Base-by-base conservation (phyloP, 2,113 vertebrate species). In the Anguilla rostrata region DNA sequence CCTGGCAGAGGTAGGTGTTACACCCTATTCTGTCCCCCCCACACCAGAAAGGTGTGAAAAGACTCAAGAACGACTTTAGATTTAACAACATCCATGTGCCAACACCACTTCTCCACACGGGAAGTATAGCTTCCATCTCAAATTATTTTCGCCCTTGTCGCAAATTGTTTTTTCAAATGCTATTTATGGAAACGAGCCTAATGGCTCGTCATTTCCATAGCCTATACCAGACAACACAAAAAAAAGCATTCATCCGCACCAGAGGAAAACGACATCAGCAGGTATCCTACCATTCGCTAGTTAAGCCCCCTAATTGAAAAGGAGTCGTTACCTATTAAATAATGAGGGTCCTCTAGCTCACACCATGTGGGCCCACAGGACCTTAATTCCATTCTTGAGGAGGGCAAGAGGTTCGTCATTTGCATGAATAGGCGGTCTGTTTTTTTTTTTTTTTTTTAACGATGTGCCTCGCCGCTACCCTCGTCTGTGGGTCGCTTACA, bases 71-170 rank as follows among this genome's bases (percentile, higher is more conserved):
- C 66, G 40, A n/a, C 79, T 40, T 46, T 71, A 63, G n/a, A 60
- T 81, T 81, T 82, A 82, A 86, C 71, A 75, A 56, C 40, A 78
- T 75, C 63, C 39, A 56, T 39, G 86, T n/a, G 49, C 2, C 39
- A 41, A 57, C 16, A 63, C 18, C 22, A 22, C 39, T 34, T 39
- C 18, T 84, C 39, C 57, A 46, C 20, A 8, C 11, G 22, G 40
- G 79, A 81, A 41, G 41, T 22, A 6, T 43, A 20, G 41, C 39
- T 83, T 39, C 2, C 82, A 53, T 43, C 16, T 15, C 11, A 46
- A 53, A 49, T 53, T 81, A 39, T 22, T 81, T 81, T 34, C 34
- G 39, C 79, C 39, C 26, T 82, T 53, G 49, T 53, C 49, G 49
- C 49, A 53, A 12, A 53, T 9, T 11, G 49, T 53, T 53, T 53